A percentile compares a stretch with the other conserved stretches of the same genome.
Evolutionary conservation across 2,888 invertebrate genomes (phyloP).

Genomic region (Leptinotarsa rubiginosa): DNA sequence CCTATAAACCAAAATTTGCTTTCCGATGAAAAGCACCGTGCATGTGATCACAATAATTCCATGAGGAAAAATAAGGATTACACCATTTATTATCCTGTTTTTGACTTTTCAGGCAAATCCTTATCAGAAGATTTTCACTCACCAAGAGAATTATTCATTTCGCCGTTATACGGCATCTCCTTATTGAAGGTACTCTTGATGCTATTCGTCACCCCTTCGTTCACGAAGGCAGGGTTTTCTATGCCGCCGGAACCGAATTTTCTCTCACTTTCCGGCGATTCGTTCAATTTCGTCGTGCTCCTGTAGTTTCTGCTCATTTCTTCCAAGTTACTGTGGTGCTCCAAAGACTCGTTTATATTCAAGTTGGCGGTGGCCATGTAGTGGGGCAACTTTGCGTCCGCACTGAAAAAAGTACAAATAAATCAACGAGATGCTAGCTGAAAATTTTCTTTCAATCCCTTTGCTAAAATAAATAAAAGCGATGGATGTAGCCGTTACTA

Average conservation of each 20-base stretch:
- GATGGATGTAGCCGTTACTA: no score
- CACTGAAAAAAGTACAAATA: conserved; percentile 15
- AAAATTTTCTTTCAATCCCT: no score
- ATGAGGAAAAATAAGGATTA: no score
- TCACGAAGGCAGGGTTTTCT: conserved; percentile 66
- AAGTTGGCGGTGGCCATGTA: conserved; percentile 64
- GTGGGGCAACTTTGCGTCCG: conserved; percentile 59
- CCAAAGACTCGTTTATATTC: conserved; percentile 61
- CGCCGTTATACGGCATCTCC: conserved; percentile 62
- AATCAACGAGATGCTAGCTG: no score
- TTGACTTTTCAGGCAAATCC: no score
- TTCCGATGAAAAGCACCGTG: no score
- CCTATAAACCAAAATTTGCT: no score
- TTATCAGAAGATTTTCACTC: not conserved
- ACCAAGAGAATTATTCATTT: conserved; percentile 55
- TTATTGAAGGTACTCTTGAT: conserved; percentile 62
- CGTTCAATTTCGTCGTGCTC: conserved; percentile 63
- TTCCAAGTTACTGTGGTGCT: conserved; percentile 62
- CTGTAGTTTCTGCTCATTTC: conserved; percentile 64
- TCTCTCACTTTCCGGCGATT: conserved; percentile 49
- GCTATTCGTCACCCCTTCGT: conserved; percentile 65
- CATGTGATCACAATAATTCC: no score
- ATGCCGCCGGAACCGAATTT: conserved; percentile 63
- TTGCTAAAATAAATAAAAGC: no score
- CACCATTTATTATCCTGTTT: no score